Percentiles rank a stretch among this genome's conserved stretches.
phyloP scores from a whole-genome alignment of 2,797 vertebrate species.

The Adelosebastes latens region DNA sequence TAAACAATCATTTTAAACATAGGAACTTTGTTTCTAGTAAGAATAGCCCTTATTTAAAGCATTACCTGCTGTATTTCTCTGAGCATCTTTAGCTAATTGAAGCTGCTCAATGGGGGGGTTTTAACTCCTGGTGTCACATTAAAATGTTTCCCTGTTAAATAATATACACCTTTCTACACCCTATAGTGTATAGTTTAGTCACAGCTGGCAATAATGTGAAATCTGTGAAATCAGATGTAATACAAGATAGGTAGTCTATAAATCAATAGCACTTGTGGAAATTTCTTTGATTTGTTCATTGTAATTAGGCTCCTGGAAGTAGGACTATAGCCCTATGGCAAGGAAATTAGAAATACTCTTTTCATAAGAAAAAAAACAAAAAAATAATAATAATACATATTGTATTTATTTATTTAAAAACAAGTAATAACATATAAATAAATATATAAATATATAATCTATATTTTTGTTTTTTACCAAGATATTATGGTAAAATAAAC shows the following conservation, averaged over 20 bases:
- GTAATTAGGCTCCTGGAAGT: neutral
- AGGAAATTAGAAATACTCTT: neutral
- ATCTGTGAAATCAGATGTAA: neutral
- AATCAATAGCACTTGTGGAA: neutral
- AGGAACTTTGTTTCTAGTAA: neutral
- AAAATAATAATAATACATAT: too few relatives aligned
- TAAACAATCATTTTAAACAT: neutral
- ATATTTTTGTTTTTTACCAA: too few relatives aligned
- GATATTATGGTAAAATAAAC: too few relatives aligned
- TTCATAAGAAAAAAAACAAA: too few relatives aligned
- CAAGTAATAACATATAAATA: too few relatives aligned
- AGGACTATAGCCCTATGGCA: neutral
- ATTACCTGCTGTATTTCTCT: constrained; percentile 65
- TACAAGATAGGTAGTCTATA: too few relatives aligned
- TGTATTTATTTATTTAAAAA: too few relatives aligned
- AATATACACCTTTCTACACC: neutral
- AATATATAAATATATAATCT: neutral
- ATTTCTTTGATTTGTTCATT: neutral
- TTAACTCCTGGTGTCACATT: neutral
- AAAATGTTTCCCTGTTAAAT: neutral
- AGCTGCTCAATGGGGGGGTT: neutral
- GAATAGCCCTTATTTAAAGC: fast-evolving
- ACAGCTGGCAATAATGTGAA: neutral
- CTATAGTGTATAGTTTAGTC: too few relatives aligned
- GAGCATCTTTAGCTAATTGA: constrained; percentile 34